Percentiles rank a stretch among this genome's conserved stretches.
phyloP scores from a whole-genome alignment of 2,113 vertebrate species.

The Nanorana parkeri region DNA sequence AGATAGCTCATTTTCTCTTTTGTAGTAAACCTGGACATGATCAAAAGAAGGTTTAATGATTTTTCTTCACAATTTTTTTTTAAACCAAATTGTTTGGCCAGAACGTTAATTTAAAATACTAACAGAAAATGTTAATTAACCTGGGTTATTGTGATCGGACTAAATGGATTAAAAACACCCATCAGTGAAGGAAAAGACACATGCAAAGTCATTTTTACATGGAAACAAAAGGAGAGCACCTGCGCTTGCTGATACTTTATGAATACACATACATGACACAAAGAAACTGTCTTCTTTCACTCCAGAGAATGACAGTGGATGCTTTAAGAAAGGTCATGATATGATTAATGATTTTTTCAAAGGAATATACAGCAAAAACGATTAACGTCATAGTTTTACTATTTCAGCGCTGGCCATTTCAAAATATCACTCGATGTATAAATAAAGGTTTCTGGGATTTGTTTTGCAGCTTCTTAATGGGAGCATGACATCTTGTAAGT shows the following conservation, averaged over 20 bases:
- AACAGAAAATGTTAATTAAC: constrained; percentile 37
- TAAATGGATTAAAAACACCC: constrained; percentile 37
- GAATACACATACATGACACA: background rate
- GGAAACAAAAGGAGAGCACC: constrained; percentile 28
- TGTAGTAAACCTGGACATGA: background rate
- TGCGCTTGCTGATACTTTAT: constrained; percentile 18
- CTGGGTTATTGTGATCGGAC: constrained; percentile 4
- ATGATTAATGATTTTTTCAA: constrained; percentile 4
- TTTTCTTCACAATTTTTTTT: constrained; percentile 28
- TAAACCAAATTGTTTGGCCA: background rate
- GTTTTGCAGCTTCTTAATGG: no score
- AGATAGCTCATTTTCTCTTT: constrained; percentile 26
- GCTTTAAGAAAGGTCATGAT: constrained; percentile 29
- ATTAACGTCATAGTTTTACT: background rate
- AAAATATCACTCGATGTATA: no score
- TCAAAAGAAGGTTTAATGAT: constrained; percentile 20
- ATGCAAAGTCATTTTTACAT: constrained; percentile 10
- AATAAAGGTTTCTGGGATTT: no score
- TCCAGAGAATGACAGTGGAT: background rate
- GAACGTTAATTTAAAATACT: background rate
- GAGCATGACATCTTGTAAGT: no score
- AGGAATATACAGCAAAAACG: background rate
- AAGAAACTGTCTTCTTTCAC: background rate
- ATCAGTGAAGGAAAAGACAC: constrained; percentile 20
- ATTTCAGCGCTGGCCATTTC: no score